Evolutionary conservation across 2,888 invertebrate genomes (phyloP).

Genomic region (Deroplatys truncata): DNA sequence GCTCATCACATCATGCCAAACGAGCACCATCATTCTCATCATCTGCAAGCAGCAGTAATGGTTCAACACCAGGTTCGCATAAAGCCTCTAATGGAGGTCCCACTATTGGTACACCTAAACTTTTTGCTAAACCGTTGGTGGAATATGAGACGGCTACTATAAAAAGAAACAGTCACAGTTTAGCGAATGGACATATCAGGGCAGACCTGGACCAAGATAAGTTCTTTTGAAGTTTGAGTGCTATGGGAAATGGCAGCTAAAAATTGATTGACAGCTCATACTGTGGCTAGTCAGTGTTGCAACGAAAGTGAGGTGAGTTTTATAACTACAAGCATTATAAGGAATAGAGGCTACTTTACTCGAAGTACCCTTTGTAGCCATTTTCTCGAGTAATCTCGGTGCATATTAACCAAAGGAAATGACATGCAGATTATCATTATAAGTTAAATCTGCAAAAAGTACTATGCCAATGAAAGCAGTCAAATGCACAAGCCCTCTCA

Average conservation of each 20-base stretch:
- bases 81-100: conserved; percentile 31
- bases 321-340: not conserved
- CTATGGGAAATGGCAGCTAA: not conserved
- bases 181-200: conserved; percentile 60
- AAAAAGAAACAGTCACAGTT: conserved; percentile 66
- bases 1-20: conserved; percentile 46
- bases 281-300: not conserved
- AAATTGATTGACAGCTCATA: not conserved
- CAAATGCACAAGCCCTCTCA: no score
- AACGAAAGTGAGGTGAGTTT: not conserved
- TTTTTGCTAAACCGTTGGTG: conserved; percentile 63
- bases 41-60: conserved; percentile 21
- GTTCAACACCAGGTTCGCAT: conserved; percentile 45
- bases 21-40: conserved; percentile 64
- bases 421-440: not conserved
- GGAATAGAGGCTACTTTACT: no score
- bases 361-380: not conserved
- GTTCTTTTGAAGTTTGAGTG: conserved; percentile 50
- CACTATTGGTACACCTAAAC: conserved; percentile 60
- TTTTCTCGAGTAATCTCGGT: not conserved
- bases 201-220: conserved; percentile 62
- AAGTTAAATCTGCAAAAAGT: no score
- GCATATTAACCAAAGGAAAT: not conserved
- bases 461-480: no score
- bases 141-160: conserved; percentile 77